Percentiles rank a stretch among this genome's conserved stretches.
phyloP scores from a whole-genome alignment of 2,888 invertebrate genomes.

The Xestia c-nigrum region DNA sequence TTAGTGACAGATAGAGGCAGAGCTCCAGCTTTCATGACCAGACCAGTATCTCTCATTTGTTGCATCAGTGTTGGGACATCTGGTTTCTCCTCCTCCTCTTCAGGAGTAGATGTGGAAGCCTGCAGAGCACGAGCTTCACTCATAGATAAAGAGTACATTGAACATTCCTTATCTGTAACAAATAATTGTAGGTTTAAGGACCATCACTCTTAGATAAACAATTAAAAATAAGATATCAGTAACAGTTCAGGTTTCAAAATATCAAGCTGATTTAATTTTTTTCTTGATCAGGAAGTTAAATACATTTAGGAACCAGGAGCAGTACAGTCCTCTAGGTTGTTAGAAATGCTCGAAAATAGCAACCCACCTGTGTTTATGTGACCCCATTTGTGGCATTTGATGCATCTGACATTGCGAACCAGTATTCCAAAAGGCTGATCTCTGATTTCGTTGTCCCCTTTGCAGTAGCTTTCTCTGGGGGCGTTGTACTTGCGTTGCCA shows the following conservation, averaged over 20 bases:
- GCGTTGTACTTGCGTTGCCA: constrained; percentile 99
- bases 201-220: not conserved
- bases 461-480: constrained; percentile 99
- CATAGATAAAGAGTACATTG: constrained; percentile 96
- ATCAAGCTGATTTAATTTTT: not conserved
- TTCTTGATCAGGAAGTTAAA: not conserved
- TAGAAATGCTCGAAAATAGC: not conserved
- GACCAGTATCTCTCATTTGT: constrained; percentile 97
- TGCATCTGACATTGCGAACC: constrained; percentile 99
- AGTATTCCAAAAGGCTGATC: constrained; percentile 99
- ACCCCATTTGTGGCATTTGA: constrained; percentile 99
- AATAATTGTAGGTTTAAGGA: not conserved
- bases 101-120: constrained; percentile 93
- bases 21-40: constrained; percentile 95
- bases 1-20: constrained; percentile 90
- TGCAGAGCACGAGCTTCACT: constrained; percentile 94
- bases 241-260: not conserved
- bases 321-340: not conserved
- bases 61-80: constrained; percentile 94
- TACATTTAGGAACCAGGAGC: not conserved
- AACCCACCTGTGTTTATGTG: constrained; percentile 96
- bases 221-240: not conserved
- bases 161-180: constrained; percentile 97
- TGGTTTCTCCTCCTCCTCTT: constrained; percentile 91
- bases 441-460: constrained; percentile 98